A percentile compares a stretch with the other conserved stretches of the same genome.
Evolutionary conservation across 2,113 vertebrate species (phyloP).

Genomic region (Rhegmatorhina hoffmannsi): DNA sequence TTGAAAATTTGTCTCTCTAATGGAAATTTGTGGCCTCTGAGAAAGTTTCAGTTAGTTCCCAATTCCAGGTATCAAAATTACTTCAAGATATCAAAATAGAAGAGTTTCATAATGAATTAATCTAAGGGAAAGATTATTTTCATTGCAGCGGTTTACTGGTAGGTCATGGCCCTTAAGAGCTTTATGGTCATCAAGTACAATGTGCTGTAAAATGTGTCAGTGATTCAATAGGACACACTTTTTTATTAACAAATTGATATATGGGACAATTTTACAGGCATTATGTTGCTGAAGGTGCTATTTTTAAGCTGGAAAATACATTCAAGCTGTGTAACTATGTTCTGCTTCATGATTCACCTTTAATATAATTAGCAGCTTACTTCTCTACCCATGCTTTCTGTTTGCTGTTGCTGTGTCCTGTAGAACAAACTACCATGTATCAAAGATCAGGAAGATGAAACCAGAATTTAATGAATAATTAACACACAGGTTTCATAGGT

Average conservation of each 20-base stretch:
- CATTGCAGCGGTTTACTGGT: not conserved
- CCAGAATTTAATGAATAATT: not conserved
- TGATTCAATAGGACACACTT: not conserved
- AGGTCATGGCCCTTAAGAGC: not conserved
- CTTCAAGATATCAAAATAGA: constrained; percentile 6
- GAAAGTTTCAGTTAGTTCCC: constrained; percentile 40
- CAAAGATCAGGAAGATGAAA: not conserved
- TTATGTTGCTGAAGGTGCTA: not conserved
- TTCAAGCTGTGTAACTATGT: not conserved
- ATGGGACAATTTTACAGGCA: not conserved
- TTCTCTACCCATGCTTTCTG: not conserved
- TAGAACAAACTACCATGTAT: not conserved
- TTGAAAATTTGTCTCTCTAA: constrained; percentile 26
- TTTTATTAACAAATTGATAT: not conserved
- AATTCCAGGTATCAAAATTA: constrained; percentile 16
- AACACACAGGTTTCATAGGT: not conserved
- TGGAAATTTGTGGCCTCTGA: constrained; percentile 31
- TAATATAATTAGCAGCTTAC: not conserved
- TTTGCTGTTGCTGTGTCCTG: not conserved
- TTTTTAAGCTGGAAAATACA: not conserved
- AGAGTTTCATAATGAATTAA: not conserved
- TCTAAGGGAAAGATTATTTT: constrained; percentile 27
- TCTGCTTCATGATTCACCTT: not conserved
- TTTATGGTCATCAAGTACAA: not conserved
- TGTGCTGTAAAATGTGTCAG: not conserved